Evolutionary conservation across 2,888 invertebrate genomes (phyloP).

Genomic region (Encarsia formosa): DNA sequence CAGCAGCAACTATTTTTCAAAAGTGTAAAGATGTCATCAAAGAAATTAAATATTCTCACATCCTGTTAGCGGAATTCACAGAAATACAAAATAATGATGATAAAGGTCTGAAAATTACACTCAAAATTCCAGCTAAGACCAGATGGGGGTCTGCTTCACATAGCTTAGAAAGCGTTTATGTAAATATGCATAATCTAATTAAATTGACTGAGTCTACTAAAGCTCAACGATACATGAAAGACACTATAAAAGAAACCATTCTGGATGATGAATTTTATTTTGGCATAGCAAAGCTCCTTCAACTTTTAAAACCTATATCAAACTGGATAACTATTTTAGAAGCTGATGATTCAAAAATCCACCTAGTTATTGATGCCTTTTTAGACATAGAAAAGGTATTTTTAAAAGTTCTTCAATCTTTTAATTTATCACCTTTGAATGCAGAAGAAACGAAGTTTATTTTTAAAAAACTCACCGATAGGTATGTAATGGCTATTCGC

Average conservation of each 20-base stretch:
- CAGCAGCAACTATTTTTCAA: conserved; percentile 13
- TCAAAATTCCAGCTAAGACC: conserved; percentile 27
- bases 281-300: conserved; percentile 4
- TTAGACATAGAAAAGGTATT: conserved; percentile 18
- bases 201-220: conserved; percentile 19
- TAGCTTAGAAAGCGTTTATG: conserved; percentile 25
- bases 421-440: neutral
- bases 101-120: conserved; percentile 10
- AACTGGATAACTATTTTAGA: conserved; percentile 19
- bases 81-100: conserved; percentile 18
- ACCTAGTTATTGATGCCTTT: conserved; percentile 19
- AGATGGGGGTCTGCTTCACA: conserved; percentile 25
- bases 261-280: conserved; percentile 15
- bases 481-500: neutral
- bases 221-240: conserved; percentile 3
- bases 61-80: conserved; percentile 21
- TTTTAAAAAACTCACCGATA: neutral
- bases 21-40: conserved; percentile 23
- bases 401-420: conserved; percentile 10
- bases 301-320: conserved; percentile 18
- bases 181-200: conserved; percentile 28
- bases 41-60: conserved; percentile 28
- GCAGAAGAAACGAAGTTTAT: neutral
- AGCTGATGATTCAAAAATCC: conserved; percentile 19
- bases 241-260: conserved; percentile 10